Percentiles rank a stretch among this genome's conserved stretches.
phyloP scores from a whole-genome alignment of 1,140 invertebrate genomes.

The Aphelinus atriplicis region DNA sequence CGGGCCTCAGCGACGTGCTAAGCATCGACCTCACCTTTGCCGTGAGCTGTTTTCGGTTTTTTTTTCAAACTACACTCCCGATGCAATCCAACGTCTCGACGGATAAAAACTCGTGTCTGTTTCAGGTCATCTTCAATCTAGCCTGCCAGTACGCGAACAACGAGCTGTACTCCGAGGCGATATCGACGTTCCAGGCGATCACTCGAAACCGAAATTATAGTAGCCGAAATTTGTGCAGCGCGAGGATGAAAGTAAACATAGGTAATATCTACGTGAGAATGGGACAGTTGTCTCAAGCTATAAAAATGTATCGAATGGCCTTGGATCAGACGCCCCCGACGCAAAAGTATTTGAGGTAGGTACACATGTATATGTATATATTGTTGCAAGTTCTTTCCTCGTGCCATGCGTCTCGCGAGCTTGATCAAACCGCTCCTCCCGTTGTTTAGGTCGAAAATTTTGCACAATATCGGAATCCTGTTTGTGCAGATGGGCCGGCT shows the following conservation, averaged over 20 bases:
- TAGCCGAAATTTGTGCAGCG: conserved; percentile 70
- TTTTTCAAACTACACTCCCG: not conserved
- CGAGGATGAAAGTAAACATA: conserved; percentile 96
- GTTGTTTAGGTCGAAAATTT: conserved; percentile 86
- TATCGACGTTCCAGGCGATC: conserved; percentile 93
- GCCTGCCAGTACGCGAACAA: conserved; percentile 93
- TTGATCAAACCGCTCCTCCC: conserved; percentile 47
- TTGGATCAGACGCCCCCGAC: conserved; percentile 93
- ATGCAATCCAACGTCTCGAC: not conserved
- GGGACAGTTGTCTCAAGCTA: conserved; percentile 92
- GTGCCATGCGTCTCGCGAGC: no score
- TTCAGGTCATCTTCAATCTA: conserved; percentile 91
- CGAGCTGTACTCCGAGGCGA: conserved; percentile 94
- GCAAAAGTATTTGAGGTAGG: conserved; percentile 88
- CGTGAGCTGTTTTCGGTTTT: conserved; percentile 66
- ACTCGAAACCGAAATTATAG: conserved; percentile 86
- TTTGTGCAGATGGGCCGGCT: conserved; percentile 97
- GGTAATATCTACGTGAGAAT: conserved; percentile 97
- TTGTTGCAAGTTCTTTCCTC: conserved; percentile 29
- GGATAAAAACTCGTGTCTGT: conserved; percentile 18
- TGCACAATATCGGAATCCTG: conserved; percentile 97
- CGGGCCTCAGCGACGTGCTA: conserved; percentile 84
- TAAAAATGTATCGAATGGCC: conserved; percentile 98
- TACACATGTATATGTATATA: not conserved
- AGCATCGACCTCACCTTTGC: conserved; percentile 95